phyloP scores from a whole-genome alignment of 2,888 invertebrate genomes.

The Protophormia terraenovae region DNA sequence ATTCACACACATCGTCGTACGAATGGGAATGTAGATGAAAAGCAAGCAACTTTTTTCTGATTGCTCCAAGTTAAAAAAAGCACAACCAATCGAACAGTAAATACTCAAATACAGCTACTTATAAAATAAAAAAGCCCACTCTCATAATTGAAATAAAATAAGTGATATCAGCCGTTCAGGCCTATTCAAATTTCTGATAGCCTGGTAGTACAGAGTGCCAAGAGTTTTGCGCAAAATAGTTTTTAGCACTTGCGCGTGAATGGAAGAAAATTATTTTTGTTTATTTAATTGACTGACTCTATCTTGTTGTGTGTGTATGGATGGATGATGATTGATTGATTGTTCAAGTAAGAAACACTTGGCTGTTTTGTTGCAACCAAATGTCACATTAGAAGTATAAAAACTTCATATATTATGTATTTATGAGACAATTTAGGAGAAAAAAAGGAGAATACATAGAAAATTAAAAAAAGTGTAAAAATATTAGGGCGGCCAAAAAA shows the following conservation, averaged over 20 bases:
- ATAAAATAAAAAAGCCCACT: slow-evolving; percentile 26
- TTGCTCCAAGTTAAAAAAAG: background rate
- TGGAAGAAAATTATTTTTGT: no score
- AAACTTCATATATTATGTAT: no score
- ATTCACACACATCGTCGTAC: background rate
- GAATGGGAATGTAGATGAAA: background rate
- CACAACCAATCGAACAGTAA: slow-evolving; percentile 35
- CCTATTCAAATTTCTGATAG: slow-evolving; percentile 72
- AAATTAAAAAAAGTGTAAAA: no score
- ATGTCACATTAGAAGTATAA: no score
- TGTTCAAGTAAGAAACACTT: no score
- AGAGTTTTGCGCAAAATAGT: slow-evolving; percentile 80
- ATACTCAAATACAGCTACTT: slow-evolving; percentile 37
- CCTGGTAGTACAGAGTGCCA: slow-evolving; percentile 81
- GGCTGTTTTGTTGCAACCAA: no score
- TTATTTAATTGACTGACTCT: no score
- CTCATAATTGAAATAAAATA: slow-evolving; percentile 49
- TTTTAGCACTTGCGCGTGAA: slow-evolving; percentile 68
- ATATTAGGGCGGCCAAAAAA: no score
- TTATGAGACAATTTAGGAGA: no score
- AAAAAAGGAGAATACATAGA: no score
- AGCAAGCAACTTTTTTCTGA: background rate
- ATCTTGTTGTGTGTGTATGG: no score
- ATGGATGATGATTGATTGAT: no score
- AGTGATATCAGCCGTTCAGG: slow-evolving; percentile 43